These are phyloP conservation scores for Latheticus oryzae DNA, from an alignment of 2,888 invertebrate genomes.

Conservation along the genomic window DNA sequence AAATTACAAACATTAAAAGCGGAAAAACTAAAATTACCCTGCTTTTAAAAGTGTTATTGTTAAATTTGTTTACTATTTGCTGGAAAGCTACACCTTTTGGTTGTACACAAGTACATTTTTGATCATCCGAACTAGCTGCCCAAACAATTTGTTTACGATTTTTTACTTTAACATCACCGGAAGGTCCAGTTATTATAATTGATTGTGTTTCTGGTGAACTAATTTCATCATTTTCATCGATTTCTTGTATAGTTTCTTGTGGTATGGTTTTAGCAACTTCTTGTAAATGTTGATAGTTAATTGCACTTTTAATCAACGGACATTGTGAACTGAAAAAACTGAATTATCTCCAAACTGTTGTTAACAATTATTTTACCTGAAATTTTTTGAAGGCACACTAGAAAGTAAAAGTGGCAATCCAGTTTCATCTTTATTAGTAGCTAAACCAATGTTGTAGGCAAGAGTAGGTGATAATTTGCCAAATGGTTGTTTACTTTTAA, in stretches of 20 bases:
- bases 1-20: no score
- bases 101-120: slow-evolving; percentile 60
- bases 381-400: slow-evolving; percentile 56
- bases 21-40: no score
- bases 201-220: slow-evolving; percentile 50
- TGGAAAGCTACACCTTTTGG: slow-evolving; percentile 56
- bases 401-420: slow-evolving; percentile 60
- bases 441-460: slow-evolving; percentile 64
- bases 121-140: slow-evolving; percentile 48
- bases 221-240: slow-evolving; percentile 44
- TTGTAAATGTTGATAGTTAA: slow-evolving; percentile 63
- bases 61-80: slow-evolving; percentile 57
- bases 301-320: slow-evolving; percentile 55
- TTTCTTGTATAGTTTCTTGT: slow-evolving; percentile 57
- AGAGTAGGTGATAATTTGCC: slow-evolving; percentile 64
- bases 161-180: slow-evolving; percentile 56
- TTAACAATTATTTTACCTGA: slow-evolving; percentile 5
- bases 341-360: neutral
- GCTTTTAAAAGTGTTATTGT: slow-evolving; percentile 19
- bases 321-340: slow-evolving; percentile 50
- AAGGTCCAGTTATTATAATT: slow-evolving; percentile 54
- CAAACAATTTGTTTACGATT: slow-evolving; percentile 49
- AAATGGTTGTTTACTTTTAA: slow-evolving; percentile 59
- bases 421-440: slow-evolving; percentile 60
- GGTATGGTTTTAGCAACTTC: slow-evolving; percentile 62